Evolutionary conservation across 2,888 invertebrate species (phyloP), one percentile per base, ranked within the genome.

Genomic region (Platynereis dumerilii): DNA sequence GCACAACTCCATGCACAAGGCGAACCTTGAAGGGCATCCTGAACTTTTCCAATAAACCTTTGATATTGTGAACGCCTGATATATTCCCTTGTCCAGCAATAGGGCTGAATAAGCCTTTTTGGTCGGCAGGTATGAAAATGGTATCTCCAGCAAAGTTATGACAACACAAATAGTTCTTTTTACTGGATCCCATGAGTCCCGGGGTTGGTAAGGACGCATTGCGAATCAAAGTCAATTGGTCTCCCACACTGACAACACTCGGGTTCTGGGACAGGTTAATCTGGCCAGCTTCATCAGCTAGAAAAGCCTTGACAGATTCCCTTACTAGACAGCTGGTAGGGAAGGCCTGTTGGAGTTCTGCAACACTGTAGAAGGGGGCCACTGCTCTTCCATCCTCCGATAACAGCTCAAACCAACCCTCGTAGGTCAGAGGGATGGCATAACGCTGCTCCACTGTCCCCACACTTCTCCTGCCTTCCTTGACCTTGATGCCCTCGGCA

Each of bases 341-440:
- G 65, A 81, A 84, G 44, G 78, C 73, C 66, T 79, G 77, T 1
- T 92, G 89, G 72, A 96, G 85, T 84, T 95, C 94, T 69, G 89
- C 87, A 1, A 96, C 94, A 69, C 91, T 92, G 82, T 94, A 93
- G 78, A 96, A 92, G 76, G 94, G 93, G 70, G 93, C 88, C 10
- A 94, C 93, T 27, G 94, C 92, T 75, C 93, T 87, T 0, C 96
- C 96, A 84, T 96, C 95, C 85, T 96, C 96, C 80, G 94, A 95
- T 39, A 96, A 87, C 59, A 96, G 88, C 84, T 96, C 96, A 83
- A 96, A 96, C 85, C 92, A 96, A 10, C 96, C 96, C 72, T 91
- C 88, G 83, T 94, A 96, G 0, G 91, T 90, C 77, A 94, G 92
- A 5, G 96, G 96, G 68, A 96, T 94, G 60, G 93, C 91, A 70